A percentile compares a stretch with the other conserved stretches of the same genome.
Conservation (phyloP, 1,140 invertebrate genomes). For the Scylla paramamosain region DNA sequence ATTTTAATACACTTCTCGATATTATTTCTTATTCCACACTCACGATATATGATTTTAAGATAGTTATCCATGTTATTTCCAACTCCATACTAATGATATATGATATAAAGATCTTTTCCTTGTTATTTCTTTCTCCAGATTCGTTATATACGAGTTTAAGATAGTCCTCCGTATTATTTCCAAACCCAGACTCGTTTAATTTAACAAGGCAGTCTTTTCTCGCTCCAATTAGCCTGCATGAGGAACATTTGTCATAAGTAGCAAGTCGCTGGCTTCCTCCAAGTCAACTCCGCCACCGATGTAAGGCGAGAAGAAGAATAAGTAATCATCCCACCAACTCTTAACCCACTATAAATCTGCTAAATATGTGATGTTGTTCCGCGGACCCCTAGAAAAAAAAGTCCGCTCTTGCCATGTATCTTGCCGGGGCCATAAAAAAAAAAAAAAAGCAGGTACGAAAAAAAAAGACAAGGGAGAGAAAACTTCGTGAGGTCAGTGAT, state of each 20-base stretch:
- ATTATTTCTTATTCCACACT: too few relatives aligned
- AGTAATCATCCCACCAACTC: background rate
- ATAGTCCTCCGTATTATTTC: too few relatives aligned
- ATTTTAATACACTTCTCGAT: too few relatives aligned
- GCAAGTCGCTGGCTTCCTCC: background rate
- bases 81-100: too few relatives aligned
- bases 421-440: background rate
- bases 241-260: background rate
- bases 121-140: too few relatives aligned
- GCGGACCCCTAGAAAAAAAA: background rate
- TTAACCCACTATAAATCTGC: background rate
- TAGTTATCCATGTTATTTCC: too few relatives aligned
- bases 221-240: background rate
- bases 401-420: background rate
- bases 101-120: too few relatives aligned
- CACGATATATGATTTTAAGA: too few relatives aligned
- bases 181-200: too few relatives aligned
- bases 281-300: background rate
- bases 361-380: conserved; percentile 23
- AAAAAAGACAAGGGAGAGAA: background rate
- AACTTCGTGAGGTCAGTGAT: too few relatives aligned
- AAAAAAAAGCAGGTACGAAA: background rate
- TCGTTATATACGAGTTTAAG: too few relatives aligned
- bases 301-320: background rate
- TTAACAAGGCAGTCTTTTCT: background rate